Base-by-base conservation (phyloP, 1,140 invertebrate species). In the Conopomorpha cramerella region DNA sequence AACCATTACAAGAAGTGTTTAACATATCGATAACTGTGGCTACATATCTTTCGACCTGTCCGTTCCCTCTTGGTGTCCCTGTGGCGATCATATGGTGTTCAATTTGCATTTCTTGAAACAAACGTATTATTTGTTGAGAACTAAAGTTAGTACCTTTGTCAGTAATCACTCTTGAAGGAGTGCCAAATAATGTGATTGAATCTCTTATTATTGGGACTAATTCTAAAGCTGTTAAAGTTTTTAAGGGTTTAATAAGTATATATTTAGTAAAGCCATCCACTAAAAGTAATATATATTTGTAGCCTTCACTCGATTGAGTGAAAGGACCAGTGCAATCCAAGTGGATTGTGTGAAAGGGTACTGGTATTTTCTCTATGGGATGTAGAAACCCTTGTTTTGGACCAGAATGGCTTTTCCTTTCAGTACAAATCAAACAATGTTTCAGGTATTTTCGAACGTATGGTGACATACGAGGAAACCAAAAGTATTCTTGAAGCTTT, bases 31-130 rank as follows among this genome's bases (percentile, higher is more conserved):
- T 44, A 16, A 64, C 25, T 17, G 57, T 63, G 8, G 43, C n/a
- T 14, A 66, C 51, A 30, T 61, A 58, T n/a, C 66, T 39, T 34
- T 71, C 59, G 0, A 54, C 49, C 36, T 71, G 61, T 1, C 65
- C 58, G 36, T 63, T 68, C 27, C 45, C 41, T 32, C 52, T 31
- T 4, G 55, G 61, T 12, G 56, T 58, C 14, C 47, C 61, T 0
- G 51, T 56, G 1, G 57, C 41, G 15, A 53, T 56, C 41, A 51
- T 46, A 17, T 60, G 47, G 17, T 50, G 53, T 36, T 46, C 43
- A 28, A 56, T 45, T 32, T 44, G 29, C 11, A 49, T 12, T 18
- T 57, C 47, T 29, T 11, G 8, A 46, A 61, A 58, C 19, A 23
- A 23, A 10, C 18, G 13, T 32, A 13, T 28, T 29, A 62, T 43